Percentiles rank a stretch among this genome's conserved stretches.
phyloP scores from a whole-genome alignment of 2,797 vertebrate species.

The Gadopsis marmoratus region DNA sequence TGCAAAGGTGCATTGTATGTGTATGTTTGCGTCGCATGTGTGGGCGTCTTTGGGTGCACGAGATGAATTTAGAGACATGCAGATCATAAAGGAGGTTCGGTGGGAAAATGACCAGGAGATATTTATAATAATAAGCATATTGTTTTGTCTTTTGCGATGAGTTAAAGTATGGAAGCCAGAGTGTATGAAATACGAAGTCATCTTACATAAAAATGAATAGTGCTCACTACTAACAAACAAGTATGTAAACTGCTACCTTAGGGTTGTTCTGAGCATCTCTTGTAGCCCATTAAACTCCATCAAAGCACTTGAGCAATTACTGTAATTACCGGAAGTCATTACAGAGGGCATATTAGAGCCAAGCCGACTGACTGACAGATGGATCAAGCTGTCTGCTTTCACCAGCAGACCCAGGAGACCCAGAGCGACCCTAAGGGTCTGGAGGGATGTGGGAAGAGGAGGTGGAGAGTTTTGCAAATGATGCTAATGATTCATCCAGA shows the following conservation, averaged over 20 bases:
- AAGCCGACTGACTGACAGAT: conserved; percentile 38
- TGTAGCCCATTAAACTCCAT: conserved; percentile 22
- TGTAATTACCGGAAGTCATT: conserved; percentile 42
- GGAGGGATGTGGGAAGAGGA: background rate
- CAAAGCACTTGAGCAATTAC: conserved; percentile 28
- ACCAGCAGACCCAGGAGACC: background rate
- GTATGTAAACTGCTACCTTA: conserved; percentile 20
- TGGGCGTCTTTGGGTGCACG: conserved; percentile 11
- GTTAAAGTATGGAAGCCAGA: background rate
- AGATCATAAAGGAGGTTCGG: background rate
- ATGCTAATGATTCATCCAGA: background rate
- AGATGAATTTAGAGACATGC: conserved; percentile 6
- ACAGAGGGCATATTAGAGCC: conserved; percentile 22
- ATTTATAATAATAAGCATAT: background rate
- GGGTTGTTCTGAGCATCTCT: conserved; percentile 22
- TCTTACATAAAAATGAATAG: conserved; percentile 21
- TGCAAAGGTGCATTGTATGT: background rate
- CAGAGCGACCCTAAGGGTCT: background rate
- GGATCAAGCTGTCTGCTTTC: conserved; percentile 34
- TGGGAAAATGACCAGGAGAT: background rate
- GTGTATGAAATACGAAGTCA: background rate
- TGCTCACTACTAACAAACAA: background rate
- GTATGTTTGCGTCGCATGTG: conserved; percentile 17
- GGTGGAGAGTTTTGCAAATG: conserved; percentile 1
- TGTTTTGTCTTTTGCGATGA: background rate